Evolutionary conservation across 2,888 invertebrate genomes (phyloP), one percentile per base, ranked within the genome.

Genomic region (Xestia ashworthii): DNA sequence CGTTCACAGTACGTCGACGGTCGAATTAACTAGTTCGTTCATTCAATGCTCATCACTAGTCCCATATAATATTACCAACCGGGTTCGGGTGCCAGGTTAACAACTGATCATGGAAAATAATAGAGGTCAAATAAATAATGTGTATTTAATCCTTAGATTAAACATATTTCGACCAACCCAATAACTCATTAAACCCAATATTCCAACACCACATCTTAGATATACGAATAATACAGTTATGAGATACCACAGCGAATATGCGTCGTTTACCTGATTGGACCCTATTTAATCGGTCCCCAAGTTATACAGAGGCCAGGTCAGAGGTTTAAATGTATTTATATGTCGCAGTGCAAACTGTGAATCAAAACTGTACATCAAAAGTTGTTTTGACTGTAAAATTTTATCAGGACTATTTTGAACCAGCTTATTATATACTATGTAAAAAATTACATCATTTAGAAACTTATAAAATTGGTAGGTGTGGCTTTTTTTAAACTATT

Each of bases 201-300:
- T 48, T 41, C 16, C 38, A 14, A 44, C 6, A 32, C 70, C 67
- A 62, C 38, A 32, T 71, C 32, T 32, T 6, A 32, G 8, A 8
- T 62, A 69, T 14, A 67, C 12, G 46, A 67, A 74, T 74, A 83
- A 74, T 12, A 60, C 44, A 38, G 80, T 82, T 75, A 75, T 44
- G n/a, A 64, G 44, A 55, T 70, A 69, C 48, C 55, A n/a, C 67
- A 22, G n/a, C 25, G 48, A 58, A 58, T 79, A 32, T 58, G 65
- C 69, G 48, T 74, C 55, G 48, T 60, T 65, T 69, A 65, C 60
- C 44, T 80, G 75, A 78, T 83, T 71, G 75, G 65, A 22, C 25
- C 64, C 32, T 50, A 69, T 83, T 71, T 83, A 71, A 78, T 82
- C 66, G 19, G 25, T 67, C 66, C 69, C 69, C 41, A 62, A 82